phyloP scores from a whole-genome alignment of 2,113 vertebrate species.

The Catharus fuscescens region DNA sequence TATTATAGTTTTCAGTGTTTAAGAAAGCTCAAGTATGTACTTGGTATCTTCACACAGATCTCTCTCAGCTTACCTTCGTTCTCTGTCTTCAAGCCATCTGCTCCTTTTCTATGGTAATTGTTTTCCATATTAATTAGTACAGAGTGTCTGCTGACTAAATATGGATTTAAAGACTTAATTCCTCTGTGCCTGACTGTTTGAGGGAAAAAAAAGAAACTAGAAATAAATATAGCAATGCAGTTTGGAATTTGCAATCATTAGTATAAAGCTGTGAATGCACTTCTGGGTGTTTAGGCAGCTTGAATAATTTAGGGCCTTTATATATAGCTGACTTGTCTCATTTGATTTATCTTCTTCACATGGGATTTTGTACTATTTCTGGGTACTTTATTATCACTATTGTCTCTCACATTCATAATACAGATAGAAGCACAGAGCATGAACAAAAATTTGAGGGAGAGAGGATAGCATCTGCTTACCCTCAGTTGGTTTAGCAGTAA shows the following conservation, averaged over 20 bases:
- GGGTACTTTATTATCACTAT: slow-evolving; percentile 34
- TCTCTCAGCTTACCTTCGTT: not conserved
- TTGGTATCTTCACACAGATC: not conserved
- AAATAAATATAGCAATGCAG: not conserved
- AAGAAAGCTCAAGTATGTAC: not conserved
- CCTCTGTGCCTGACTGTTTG: not conserved
- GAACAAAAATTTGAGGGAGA: not conserved
- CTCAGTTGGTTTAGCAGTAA: not conserved
- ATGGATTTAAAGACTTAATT: slow-evolving; percentile 47
- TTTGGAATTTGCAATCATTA: slow-evolving; percentile 53
- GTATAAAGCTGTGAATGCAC: slow-evolving; percentile 38
- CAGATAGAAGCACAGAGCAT: not conserved
- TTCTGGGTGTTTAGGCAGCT: slow-evolving; percentile 62
- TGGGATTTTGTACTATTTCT: slow-evolving; percentile 48
- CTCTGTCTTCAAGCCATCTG: slow-evolving; percentile 29
- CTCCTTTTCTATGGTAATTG: slow-evolving; percentile 33
- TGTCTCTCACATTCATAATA: slow-evolving; percentile 18
- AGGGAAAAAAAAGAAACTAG: not conserved
- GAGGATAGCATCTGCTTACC: slow-evolving; percentile 23
- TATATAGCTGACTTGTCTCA: slow-evolving; percentile 62
- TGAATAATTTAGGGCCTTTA: slow-evolving; percentile 63
- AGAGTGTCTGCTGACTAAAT: slow-evolving; percentile 39
- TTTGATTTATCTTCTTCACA: slow-evolving; percentile 50
- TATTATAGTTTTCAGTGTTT: not conserved
- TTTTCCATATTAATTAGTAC: slow-evolving; percentile 54